A percentile compares a stretch with the other conserved stretches of the same genome.
These are phyloP conservation scores for Dermochelys coriacea DNA, from an alignment of 2,797 vertebrate genomes.

Conservation along the genomic window DNA sequence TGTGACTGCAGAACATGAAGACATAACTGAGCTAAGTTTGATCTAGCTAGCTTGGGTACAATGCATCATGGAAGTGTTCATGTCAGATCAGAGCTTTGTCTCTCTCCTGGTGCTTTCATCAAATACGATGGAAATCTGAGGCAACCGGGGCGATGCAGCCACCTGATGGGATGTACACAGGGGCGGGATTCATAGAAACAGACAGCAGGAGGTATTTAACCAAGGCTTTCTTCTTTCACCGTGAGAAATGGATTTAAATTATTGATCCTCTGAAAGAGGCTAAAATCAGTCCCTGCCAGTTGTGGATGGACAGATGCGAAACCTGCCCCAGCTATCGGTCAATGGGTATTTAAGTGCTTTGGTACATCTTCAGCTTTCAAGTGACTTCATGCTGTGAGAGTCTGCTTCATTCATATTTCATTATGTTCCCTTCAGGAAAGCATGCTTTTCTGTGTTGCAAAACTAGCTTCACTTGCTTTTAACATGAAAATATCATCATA, in stretches of 20 bases:
- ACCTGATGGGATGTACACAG: background rate
- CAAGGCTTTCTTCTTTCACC: background rate
- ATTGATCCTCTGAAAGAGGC: background rate
- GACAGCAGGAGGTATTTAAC: background rate
- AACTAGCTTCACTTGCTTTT: background rate
- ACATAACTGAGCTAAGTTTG: background rate
- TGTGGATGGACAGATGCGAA: rapidly evolving
- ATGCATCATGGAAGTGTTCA: rapidly evolving
- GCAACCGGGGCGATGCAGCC: background rate
- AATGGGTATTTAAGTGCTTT: background rate
- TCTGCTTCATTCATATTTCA: background rate
- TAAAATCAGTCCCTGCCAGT: background rate
- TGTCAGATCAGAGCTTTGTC: background rate
- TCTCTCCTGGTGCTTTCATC: background rate
- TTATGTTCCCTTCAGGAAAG: background rate
- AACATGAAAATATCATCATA: background rate
- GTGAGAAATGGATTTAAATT: background rate
- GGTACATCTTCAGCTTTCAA: constrained; percentile 3
- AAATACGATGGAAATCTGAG: background rate
- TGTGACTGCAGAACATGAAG: background rate
- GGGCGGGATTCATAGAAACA: constrained; percentile 4
- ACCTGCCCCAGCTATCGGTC: background rate
- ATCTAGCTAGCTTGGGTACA: background rate
- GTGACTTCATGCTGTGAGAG: background rate
- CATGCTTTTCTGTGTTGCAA: background rate